These are phyloP conservation scores for Clarias platycephalus DNA, from an alignment of 2,797 vertebrate genomes.

Conservation along the genomic window DNA sequence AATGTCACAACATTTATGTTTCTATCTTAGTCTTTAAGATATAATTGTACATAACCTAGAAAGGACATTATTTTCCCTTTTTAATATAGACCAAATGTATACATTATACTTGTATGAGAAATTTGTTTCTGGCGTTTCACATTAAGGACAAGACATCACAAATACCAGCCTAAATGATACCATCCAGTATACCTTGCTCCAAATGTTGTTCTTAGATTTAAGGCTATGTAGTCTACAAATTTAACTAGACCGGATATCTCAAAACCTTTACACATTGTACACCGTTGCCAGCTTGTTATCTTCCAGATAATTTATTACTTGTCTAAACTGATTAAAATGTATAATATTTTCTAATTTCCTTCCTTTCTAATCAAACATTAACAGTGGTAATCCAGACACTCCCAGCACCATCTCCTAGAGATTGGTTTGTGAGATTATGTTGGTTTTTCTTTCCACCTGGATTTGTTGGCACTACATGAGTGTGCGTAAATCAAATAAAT, in stretches of 20 bases:
- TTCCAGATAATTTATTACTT: not conserved
- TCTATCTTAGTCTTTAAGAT: too few relatives aligned
- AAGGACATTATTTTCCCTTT: too few relatives aligned
- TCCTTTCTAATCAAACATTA: not conserved
- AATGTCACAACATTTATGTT: too few relatives aligned
- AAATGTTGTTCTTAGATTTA: not conserved
- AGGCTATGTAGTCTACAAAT: not conserved
- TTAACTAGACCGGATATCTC: not conserved
- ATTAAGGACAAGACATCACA: too few relatives aligned
- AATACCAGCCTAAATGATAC: too few relatives aligned
- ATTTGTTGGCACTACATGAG: not conserved
- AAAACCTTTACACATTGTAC: not conserved
- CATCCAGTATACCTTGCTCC: not conserved
- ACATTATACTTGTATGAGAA: too few relatives aligned
- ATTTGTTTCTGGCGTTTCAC: too few relatives aligned
- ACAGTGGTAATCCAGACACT: not conserved
- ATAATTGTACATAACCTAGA: too few relatives aligned
- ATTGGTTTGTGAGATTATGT: not conserved
- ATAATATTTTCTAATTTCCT: not conserved
- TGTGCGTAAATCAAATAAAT: not conserved
- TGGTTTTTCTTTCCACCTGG: not conserved
- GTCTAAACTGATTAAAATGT: not conserved
- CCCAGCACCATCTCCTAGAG: not conserved
- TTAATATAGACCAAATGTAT: not conserved
- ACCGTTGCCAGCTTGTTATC: not conserved